phyloP scores from a whole-genome alignment of 2,797 vertebrate species.

The Gymnoscopelus braueri region DNA sequence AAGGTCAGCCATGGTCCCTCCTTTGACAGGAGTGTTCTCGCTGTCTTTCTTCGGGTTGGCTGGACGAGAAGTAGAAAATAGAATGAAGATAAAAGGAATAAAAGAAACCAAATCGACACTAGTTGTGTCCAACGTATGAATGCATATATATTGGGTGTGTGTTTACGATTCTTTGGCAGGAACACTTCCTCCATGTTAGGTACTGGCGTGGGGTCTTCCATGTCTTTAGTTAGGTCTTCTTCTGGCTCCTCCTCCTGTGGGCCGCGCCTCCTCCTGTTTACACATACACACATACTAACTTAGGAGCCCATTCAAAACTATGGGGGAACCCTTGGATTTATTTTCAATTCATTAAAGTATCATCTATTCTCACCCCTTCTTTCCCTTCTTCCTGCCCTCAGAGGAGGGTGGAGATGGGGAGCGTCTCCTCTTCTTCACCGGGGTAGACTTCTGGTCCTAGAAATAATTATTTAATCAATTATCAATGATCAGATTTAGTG shows the following conservation, averaged over 20 bases:
- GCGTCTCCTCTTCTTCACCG: slow-evolving; percentile 90
- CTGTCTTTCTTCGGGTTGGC: slow-evolving; percentile 98
- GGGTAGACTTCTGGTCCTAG: slow-evolving; percentile 85
- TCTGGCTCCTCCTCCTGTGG: slow-evolving; percentile 87
- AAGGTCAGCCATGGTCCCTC: slow-evolving; percentile 94
- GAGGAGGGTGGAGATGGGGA: slow-evolving; percentile 90
- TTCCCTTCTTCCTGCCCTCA: slow-evolving; percentile 93
- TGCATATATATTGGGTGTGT: too few species aligned
- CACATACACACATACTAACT: slow-evolving; percentile 32
- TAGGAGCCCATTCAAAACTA: neutral
- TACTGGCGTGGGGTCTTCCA: slow-evolving; percentile 97
- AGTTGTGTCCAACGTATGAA: too few species aligned
- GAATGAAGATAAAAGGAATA: too few species aligned
- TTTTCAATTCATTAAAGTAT: too few species aligned
- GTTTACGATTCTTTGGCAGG: slow-evolving; percentile 93
- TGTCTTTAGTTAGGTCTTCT: slow-evolving; percentile 97
- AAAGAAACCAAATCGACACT: too few species aligned
- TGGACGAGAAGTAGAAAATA: slow-evolving; percentile 45
- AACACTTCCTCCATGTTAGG: slow-evolving; percentile 97
- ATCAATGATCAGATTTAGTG: slow-evolving; percentile 59
- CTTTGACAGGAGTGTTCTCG: slow-evolving; percentile 97
- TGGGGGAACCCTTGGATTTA: neutral
- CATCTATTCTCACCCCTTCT: slow-evolving; percentile 85
- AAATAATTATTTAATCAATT: slow-evolving; percentile 20
- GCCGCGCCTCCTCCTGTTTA: slow-evolving; percentile 86